Conservation (phyloP, 35 echinoderm and acorn worm species). For the Apostichopus japonicus region DNA sequence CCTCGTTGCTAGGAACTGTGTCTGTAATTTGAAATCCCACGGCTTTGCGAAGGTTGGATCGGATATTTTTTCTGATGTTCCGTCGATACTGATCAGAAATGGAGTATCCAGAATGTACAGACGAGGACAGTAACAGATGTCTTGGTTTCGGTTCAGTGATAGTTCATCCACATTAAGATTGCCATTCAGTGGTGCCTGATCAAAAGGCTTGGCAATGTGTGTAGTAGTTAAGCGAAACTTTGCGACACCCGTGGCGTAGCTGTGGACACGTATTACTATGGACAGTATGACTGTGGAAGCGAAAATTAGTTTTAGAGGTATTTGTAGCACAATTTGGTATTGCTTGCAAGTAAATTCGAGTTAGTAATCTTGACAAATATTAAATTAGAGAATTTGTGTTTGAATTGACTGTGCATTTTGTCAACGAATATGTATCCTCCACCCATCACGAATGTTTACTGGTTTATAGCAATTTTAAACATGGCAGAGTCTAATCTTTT, state of each 20-base stretch:
- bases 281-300: conserved; percentile 17
- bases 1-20: conserved; percentile 12
- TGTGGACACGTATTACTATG: neutral
- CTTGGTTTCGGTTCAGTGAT: neutral
- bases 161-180: neutral
- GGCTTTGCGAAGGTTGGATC: conserved; percentile 15
- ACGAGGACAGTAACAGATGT: conserved; percentile 13
- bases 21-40: conserved; percentile 16
- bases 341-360: too few relatives aligned
- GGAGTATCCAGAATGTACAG: conserved; percentile 10
- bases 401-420: too few relatives aligned
- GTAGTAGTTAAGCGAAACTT: neutral
- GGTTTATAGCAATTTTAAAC: too few relatives aligned
- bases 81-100: conserved; percentile 1
- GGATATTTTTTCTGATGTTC: neutral
- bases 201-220: neutral
- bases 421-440: too few relatives aligned
- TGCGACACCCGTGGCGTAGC: conserved; percentile 8
- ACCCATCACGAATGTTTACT: too few relatives aligned
- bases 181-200: neutral
- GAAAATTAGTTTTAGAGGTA: too few relatives aligned
- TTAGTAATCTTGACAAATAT: too few relatives aligned
- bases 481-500: too few relatives aligned
- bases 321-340: too few relatives aligned
- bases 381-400: too few relatives aligned